Evolutionary conservation across 2,113 vertebrate species (phyloP), one percentile per base, ranked within the genome.

Genomic region (Hystrix brachyura): DNA sequence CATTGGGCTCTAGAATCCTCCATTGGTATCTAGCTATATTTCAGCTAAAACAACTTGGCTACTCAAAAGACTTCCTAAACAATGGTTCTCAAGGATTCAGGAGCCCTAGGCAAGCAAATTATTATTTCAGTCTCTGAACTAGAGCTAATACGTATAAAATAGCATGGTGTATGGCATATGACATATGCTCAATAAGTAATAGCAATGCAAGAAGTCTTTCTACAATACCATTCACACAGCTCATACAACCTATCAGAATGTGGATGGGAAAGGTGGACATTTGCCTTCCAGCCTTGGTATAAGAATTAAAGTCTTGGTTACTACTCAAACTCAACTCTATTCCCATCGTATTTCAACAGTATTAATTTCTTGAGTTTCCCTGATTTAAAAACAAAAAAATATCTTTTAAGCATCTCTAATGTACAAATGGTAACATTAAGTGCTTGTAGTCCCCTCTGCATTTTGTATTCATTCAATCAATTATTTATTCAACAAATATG

Each of bases 401-500:
- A 85, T 53, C 11, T 80, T 79, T 81, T 27, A 91, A 82, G 65
- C 32, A 64, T 59, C 14, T 71, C 5, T 85, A 46, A 13, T 34
- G 4, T 64, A 90, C 18, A 86, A 71, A 87, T 15, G 13, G 69
- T 27, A 62, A 64, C 51, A 51, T 46, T 92, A 94, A 94, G 82
- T 89, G 15, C 3, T 69, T 69, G 0, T 71, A 62, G 38, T 82
- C 13, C 9, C 59, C 78, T 90, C 38, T 48, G 90, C 43, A 21
- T 67, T n/a, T 74, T 43, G 9, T 53, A 34, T 62, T 87, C 48
- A 90, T 94, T 81, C 46, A 79, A 51, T 90, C 23, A 62, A 76
- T 62, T 86, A 82, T 80, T 92, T 74, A 87, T 46, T 90, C n/a
- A 69, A 87, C 53, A 86, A 89, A 46, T 60, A 60, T 82, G 14